These are phyloP conservation scores for Drosophila parabipectinata DNA, from an alignment of 1,140 invertebrate species.

Conservation along the genomic window DNA sequence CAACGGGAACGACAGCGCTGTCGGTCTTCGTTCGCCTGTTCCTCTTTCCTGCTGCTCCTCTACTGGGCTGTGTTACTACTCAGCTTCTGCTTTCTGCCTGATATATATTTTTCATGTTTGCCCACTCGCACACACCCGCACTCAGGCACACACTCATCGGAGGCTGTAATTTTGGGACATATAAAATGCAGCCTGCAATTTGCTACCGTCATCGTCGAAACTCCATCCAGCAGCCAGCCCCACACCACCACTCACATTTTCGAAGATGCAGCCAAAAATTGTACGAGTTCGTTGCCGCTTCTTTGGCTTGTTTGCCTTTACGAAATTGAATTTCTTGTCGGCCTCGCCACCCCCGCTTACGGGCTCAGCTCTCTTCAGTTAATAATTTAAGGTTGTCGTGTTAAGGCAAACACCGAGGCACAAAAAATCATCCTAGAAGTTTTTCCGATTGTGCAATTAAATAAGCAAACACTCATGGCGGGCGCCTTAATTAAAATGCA, in stretches of 20 bases:
- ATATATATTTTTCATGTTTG: slow-evolving; percentile 63
- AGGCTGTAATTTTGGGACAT: slow-evolving; percentile 72
- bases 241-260: slow-evolving; percentile 15
- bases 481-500: slow-evolving; percentile 73
- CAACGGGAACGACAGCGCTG: slow-evolving; percentile 61
- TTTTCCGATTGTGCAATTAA: slow-evolving; percentile 79
- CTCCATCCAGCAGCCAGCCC: background rate
- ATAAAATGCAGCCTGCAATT: slow-evolving; percentile 80
- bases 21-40: slow-evolving; percentile 54
- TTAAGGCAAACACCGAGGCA: slow-evolving; percentile 68
- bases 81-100: slow-evolving; percentile 14
- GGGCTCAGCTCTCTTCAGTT: slow-evolving; percentile 21
- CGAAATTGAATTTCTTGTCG: slow-evolving; percentile 78
- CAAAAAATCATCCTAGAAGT: slow-evolving; percentile 53
- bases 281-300: slow-evolving; percentile 16
- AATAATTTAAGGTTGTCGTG: slow-evolving; percentile 76
- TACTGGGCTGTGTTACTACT: background rate
- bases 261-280: slow-evolving; percentile 65
- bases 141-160: slow-evolving; percentile 20
- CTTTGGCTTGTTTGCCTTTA: slow-evolving; percentile 71
- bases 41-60: background rate
- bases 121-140: slow-evolving; percentile 12
- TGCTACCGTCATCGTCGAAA: slow-evolving; percentile 39
- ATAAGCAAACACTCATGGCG: slow-evolving; percentile 68
- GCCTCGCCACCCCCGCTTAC: background rate